phyloP scores from a whole-genome alignment of 2,888 invertebrate genomes.

The Hetaerina titia region DNA sequence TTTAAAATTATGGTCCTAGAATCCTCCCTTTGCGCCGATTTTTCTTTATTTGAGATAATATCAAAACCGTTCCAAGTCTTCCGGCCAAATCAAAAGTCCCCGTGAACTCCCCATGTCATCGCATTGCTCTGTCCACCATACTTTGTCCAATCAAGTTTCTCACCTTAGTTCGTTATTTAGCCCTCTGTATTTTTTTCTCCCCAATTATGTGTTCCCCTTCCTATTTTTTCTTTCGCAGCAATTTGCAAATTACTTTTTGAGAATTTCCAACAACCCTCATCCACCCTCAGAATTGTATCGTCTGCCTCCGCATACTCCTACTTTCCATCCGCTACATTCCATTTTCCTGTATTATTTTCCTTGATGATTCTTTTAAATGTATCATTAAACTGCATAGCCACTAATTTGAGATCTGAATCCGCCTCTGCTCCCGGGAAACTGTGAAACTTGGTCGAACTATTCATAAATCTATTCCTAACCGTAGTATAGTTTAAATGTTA shows the following conservation, averaged over 20 bases:
- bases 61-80: no score
- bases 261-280: not conserved
- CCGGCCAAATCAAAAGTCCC: not conserved
- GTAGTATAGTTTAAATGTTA: no score
- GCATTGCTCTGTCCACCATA: not conserved
- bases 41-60: no score
- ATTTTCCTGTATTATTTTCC: not conserved
- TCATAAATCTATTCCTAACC: no score
- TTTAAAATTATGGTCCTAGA: no score
- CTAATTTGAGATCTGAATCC: not conserved
- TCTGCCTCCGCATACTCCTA: not conserved
- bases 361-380: not conserved
- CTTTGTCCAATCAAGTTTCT: not conserved
- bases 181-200: no score
- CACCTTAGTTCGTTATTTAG: not conserved
- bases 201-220: not conserved
- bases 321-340: not conserved
- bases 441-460: no score
- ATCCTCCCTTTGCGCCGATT: no score
- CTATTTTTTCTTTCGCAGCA: not conserved
- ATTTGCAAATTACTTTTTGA: not conserved
- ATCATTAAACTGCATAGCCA: not conserved
- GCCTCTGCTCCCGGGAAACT: not conserved
- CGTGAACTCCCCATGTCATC: not conserved
- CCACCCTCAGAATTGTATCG: not conserved